Evolutionary conservation across 2,797 vertebrate genomes (phyloP).

Genomic region (Eidolon dupreanum): DNA sequence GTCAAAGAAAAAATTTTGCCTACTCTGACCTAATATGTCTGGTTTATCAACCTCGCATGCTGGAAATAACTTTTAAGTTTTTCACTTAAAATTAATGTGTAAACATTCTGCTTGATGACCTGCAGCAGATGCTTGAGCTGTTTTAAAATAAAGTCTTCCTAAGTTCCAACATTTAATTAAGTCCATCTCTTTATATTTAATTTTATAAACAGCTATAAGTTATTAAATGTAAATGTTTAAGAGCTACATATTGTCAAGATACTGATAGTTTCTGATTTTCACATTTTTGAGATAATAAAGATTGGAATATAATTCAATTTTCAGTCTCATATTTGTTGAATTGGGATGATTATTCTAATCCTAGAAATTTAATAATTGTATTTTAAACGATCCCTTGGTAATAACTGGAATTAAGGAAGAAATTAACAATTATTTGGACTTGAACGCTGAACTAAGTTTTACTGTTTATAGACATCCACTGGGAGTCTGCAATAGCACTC

Average conservation of each 20-base stretch:
- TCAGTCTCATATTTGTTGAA: background rate
- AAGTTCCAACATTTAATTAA: background rate
- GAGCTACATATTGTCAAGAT: background rate
- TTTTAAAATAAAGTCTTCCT: background rate
- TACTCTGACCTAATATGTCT: background rate
- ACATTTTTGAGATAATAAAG: background rate
- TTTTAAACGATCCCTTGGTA: conserved; percentile 73
- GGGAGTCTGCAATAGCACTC: conserved; percentile 79
- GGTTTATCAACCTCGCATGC: background rate
- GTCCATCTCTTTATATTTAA: background rate
- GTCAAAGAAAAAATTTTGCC: background rate
- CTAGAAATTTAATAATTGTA: conserved; percentile 78
- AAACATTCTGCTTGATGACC: background rate
- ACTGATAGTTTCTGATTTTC: background rate
- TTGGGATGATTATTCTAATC: background rate
- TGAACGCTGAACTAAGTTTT: conserved; percentile 78
- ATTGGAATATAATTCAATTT: background rate
- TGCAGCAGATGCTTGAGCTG: background rate
- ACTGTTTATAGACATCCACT: conserved; percentile 42
- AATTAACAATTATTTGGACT: conserved; percentile 81
- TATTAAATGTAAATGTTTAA: background rate
- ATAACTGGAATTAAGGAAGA: conserved; percentile 79
- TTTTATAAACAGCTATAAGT: background rate
- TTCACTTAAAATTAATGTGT: background rate
- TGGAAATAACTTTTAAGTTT: background rate